Evolutionary conservation across 2,888 invertebrate genomes (phyloP), one percentile per base, ranked within the genome.

Genomic region (Gordius sp.): DNA sequence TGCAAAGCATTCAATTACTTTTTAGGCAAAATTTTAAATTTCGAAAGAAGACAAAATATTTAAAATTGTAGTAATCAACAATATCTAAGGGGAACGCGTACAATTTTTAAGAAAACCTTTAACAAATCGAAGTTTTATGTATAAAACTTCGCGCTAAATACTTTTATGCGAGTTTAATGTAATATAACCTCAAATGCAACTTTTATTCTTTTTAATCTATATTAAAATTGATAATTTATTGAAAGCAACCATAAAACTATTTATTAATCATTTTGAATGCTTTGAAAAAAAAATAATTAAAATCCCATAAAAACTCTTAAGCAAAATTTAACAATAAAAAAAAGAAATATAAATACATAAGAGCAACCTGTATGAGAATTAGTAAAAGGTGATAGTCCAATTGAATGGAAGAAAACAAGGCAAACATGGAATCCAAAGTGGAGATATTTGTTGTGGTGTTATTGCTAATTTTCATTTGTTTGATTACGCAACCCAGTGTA

Each of bases 401-500:
- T 41, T 53, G 16, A 20, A 56, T 56, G 2, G 39, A 33, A 33
- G 39, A 13, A 13, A 33, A 33, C n/a, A 33, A 33, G n/a, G 8
- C n/a, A 33, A 33, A n/a, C 39, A 33, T 13, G 8, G 39, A 33
- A 33, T 8, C 8, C 8, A 33, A 13, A n/a, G n/a, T 33, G 39
- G 8, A 33, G n/a, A 33, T 33, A 33, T 8, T 33, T 8, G 39
- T n/a, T 2, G n/a, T 23, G 4, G 16, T 4, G 2, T n/a, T 13
- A n/a, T 4, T 53, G 54, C 41, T 47, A n/a, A 56, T 13, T 41
- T 61, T 77, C 41, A 84, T 70, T 67, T 86, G 82, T 68, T 89
- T 89, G 58, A 87, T 71, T 75, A 87, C 81, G 67, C 89, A 89
- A 8, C 89, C 89, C 13, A 78, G 60, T 1, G 87, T 89, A 27